phyloP scores from a whole-genome alignment of 2,888 invertebrate genomes.

The Sesamia inferens region DNA sequence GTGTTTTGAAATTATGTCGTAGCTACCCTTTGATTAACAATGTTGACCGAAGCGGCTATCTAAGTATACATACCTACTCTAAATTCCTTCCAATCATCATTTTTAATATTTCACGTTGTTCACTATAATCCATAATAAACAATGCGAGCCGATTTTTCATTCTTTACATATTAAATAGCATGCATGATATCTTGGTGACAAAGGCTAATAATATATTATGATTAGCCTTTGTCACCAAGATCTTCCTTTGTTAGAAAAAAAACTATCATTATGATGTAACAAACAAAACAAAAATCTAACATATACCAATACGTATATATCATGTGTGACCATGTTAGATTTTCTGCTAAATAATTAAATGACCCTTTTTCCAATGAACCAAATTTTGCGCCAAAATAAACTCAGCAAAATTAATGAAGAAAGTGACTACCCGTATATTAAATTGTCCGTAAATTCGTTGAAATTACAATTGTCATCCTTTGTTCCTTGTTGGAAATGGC shows the following conservation, averaged over 20 bases:
- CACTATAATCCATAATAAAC: conserved; percentile 26
- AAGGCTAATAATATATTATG: too few relatives aligned
- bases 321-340: too few relatives aligned
- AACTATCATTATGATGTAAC: too few relatives aligned
- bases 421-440: neutral
- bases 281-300: too few relatives aligned
- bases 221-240: conserved; percentile 1
- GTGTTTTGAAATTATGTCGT: neutral
- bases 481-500: neutral
- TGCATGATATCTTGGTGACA: too few relatives aligned
- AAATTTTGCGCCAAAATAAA: neutral
- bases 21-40: too few relatives aligned
- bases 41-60: neutral
- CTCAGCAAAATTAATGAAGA: neutral
- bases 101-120: conserved; percentile 9
- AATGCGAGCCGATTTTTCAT: conserved; percentile 23
- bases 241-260: neutral
- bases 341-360: neutral
- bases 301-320: neutral
- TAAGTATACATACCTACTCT: neutral
- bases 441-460: neutral
- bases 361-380: neutral
- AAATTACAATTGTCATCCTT: neutral
- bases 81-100: neutral
- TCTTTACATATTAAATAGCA: conserved; percentile 1